phyloP scores from a whole-genome alignment of 2,797 vertebrate species.

The Distichodus sexfasciatus region DNA sequence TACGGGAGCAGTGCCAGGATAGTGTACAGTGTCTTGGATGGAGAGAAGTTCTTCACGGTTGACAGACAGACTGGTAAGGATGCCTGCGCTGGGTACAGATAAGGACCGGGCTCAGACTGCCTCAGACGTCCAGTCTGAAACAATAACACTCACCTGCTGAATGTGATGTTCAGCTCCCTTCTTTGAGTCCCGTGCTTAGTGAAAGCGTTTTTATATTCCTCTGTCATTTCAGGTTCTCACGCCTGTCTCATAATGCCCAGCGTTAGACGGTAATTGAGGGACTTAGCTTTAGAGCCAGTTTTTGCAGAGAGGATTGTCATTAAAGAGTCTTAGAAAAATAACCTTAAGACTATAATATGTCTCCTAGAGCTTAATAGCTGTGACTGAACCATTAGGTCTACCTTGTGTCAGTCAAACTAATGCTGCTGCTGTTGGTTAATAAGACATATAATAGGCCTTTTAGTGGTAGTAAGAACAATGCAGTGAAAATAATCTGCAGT shows the following conservation, averaged over 20 bases:
- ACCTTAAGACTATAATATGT: not conserved
- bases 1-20: conserved; percentile 94
- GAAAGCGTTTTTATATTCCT: conserved; percentile 7
- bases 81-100: not conserved
- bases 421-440: not conserved
- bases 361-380: not conserved
- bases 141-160: not conserved
- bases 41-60: conserved; percentile 91
- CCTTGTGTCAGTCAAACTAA: not conserved
- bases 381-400: not conserved
- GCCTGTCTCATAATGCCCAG: conserved; percentile 13
- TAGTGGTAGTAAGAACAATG: not conserved
- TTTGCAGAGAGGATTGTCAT: not conserved
- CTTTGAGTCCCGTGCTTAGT: not conserved
- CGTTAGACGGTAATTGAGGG: conserved; percentile 20
- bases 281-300: not conserved
- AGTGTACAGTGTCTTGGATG: conserved; percentile 93
- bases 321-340: conserved; percentile 3
- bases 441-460: not conserved
- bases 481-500: not conserved
- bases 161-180: not conserved
- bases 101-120: not conserved
- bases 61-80: conserved; percentile 88
- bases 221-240: not conserved
- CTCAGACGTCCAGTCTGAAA: not conserved